phyloP scores from a whole-genome alignment of 2,888 invertebrate species.

The Synergus gifuensis region DNA sequence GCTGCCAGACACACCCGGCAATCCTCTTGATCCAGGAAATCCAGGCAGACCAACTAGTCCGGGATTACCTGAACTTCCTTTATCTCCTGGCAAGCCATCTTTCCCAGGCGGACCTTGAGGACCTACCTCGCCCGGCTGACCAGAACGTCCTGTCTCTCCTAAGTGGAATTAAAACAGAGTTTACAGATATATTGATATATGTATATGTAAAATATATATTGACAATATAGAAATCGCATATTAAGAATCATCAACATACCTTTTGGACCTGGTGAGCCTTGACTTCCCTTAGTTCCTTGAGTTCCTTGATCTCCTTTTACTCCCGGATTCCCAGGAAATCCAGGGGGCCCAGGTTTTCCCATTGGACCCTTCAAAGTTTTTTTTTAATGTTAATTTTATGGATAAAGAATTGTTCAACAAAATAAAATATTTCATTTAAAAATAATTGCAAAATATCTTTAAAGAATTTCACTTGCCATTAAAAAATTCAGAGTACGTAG shows the following conservation, averaged over 20 bases:
- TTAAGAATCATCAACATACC: constrained; percentile 75
- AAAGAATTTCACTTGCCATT: no score
- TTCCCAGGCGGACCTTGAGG: constrained; percentile 87
- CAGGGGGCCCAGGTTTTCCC: constrained; percentile 91
- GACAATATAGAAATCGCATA: constrained; percentile 1
- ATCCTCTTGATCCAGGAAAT: constrained; percentile 89
- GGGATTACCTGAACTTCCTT: constrained; percentile 86
- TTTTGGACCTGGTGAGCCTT: constrained; percentile 89
- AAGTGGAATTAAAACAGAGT: background rate
- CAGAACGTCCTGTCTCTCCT: constrained; percentile 89
- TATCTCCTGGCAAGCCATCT: constrained; percentile 90
- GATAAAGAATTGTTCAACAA: no score
- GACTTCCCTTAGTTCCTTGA: constrained; percentile 88
- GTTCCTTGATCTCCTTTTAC: constrained; percentile 89
- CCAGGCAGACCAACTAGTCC: constrained; percentile 89
- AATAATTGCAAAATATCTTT: no score
- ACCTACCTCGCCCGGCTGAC: constrained; percentile 87
- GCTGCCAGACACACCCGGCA: constrained; percentile 86
- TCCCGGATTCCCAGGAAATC: constrained; percentile 90
- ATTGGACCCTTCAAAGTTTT: constrained; percentile 83
- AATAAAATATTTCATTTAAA: no score
- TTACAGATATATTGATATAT: background rate
- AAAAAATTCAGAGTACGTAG: no score
- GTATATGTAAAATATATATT: no score
- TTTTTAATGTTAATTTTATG: no score